phyloP scores from a whole-genome alignment of 2,888 invertebrate species.

The Pheosia gnoma region DNA sequence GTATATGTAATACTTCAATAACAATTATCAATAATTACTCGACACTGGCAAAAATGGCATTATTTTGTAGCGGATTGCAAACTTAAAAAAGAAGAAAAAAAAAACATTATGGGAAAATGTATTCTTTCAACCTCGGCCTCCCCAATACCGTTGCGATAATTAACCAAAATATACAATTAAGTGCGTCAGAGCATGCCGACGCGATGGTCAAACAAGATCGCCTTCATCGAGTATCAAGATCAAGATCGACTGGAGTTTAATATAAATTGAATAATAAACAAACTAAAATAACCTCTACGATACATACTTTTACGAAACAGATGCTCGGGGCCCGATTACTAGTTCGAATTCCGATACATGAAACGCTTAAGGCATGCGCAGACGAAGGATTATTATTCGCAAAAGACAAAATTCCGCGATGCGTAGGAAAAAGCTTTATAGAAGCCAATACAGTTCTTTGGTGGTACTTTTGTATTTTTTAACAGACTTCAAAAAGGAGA shows the following conservation, averaged over 20 bases:
- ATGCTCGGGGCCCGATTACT: neutral
- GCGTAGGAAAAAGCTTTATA: too few species aligned
- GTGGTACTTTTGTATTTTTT: too few species aligned
- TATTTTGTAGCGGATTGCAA: too few species aligned
- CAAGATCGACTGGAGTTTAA: slow-evolving; percentile 35
- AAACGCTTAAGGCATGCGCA: too few species aligned
- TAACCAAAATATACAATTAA: neutral
- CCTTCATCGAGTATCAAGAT: slow-evolving; percentile 34
- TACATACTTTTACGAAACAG: neutral
- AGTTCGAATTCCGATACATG: neutral
- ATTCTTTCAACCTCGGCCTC: neutral
- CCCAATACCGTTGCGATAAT: neutral
- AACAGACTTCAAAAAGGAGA: too few species aligned
- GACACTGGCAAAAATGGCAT: too few species aligned
- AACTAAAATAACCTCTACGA: slow-evolving; percentile 20
- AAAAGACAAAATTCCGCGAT: too few species aligned
- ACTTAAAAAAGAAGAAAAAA: too few species aligned
- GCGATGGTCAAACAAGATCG: slow-evolving; percentile 10
- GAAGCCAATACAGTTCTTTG: too few species aligned
- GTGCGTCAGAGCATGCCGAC: neutral
- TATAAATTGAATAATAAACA: slow-evolving; percentile 30
- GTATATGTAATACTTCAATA: too few species aligned
- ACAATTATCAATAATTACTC: too few species aligned
- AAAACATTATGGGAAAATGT: neutral
- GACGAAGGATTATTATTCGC: too few species aligned